Evolutionary conservation across 2,113 vertebrate genomes (phyloP).

Genomic region (Gopherus flavomarginatus): DNA sequence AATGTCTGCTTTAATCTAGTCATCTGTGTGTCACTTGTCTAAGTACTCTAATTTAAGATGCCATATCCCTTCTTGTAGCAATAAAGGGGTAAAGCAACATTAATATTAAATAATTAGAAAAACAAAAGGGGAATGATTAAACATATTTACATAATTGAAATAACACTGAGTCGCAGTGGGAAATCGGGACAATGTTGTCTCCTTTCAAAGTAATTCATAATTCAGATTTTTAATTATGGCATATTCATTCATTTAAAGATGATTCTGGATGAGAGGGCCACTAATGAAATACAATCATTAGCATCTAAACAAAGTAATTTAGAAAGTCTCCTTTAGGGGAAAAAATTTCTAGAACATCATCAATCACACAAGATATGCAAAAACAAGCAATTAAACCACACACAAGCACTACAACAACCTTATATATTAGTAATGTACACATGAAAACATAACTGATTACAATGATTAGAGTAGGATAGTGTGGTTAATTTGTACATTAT

Average conservation of each 20-base stretch:
- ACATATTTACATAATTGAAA: conserved; percentile 96
- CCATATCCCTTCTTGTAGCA: conserved; percentile 91
- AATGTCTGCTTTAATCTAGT: conserved; percentile 88
- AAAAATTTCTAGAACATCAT: conserved; percentile 97
- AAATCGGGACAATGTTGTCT: conserved; percentile 98
- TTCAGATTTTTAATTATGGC: conserved; percentile 99
- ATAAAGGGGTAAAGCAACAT: conserved; percentile 95
- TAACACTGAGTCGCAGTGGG: conserved; percentile 99
- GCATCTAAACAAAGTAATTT: conserved; percentile 99
- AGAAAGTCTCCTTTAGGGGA: conserved; percentile 99
- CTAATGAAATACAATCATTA: conserved; percentile 99
- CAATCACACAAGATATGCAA: conserved; percentile 97
- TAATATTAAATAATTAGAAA: conserved; percentile 99
- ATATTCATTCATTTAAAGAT: conserved; percentile 99
- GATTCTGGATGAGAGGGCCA: conserved; percentile 99
- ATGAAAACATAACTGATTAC: conserved; percentile 99
- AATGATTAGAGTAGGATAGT: conserved; percentile 97
- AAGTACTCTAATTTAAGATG: conserved; percentile 95
- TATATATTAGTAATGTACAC: conserved; percentile 92
- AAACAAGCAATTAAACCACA: conserved; percentile 99
- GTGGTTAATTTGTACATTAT: conserved; percentile 94
- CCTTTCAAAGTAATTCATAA: conserved; percentile 99
- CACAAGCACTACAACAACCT: conserved; percentile 95
- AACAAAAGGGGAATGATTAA: conserved; percentile 90
- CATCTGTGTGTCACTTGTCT: conserved; percentile 89